phyloP scores from a whole-genome alignment of 2,888 invertebrate species.

The Drosophila anomalata region DNA sequence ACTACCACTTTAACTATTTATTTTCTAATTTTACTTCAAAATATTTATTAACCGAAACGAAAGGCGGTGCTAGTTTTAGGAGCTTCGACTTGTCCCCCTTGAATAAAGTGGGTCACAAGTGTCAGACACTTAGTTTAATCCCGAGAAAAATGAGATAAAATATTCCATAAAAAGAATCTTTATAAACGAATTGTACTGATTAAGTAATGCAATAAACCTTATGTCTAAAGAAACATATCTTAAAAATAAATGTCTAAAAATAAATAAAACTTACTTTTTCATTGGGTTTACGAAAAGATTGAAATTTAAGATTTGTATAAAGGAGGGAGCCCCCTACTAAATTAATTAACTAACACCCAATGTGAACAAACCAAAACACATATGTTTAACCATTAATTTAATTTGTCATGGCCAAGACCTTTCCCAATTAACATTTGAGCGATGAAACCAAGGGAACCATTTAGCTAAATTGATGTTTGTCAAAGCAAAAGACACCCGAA shows the following conservation, averaged over 20 bases:
- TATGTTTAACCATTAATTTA: constrained; percentile 5
- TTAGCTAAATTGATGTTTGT: constrained; percentile 60
- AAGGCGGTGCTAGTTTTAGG: constrained; percentile 68
- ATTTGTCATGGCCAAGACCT: constrained; percentile 4
- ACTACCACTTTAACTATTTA: constrained; percentile 48
- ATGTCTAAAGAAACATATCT: constrained; percentile 58
- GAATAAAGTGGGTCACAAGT: constrained; percentile 36
- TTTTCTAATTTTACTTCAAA: constrained; percentile 47
- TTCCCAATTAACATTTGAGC: constrained; percentile 23
- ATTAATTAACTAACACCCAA: constrained; percentile 15
- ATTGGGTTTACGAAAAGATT: neutral
- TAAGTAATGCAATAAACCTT: constrained; percentile 79
- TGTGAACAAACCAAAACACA: neutral
- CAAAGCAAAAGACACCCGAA: constrained; percentile 35
- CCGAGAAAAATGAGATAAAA: constrained; percentile 32
- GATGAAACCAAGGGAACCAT: constrained; percentile 29
- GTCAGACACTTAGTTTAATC: constrained; percentile 48
- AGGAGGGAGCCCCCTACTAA: neutral
- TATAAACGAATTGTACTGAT: constrained; percentile 82
- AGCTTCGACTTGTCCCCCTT: constrained; percentile 44
- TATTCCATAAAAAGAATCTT: constrained; percentile 52
- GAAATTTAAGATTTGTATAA: neutral
- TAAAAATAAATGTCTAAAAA: constrained; percentile 58
- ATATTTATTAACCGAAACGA: constrained; percentile 62
- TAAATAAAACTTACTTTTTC: neutral